Conservation (phyloP, 2,113 vertebrate species). For the Perognathus longimembris region DNA sequence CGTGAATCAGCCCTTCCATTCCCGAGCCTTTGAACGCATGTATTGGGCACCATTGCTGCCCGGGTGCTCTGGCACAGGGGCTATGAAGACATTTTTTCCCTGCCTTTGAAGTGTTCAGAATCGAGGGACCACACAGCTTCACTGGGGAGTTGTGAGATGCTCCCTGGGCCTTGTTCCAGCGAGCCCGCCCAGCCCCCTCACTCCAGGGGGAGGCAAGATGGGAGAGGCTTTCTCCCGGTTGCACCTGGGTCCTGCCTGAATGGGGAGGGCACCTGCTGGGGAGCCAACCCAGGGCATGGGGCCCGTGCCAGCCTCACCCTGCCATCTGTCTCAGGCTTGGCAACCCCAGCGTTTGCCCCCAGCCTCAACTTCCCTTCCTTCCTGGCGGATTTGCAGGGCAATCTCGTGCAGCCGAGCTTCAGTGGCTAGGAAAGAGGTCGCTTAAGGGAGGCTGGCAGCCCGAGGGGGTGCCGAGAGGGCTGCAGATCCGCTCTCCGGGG, state of each 20-base stretch:
- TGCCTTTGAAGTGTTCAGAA: neutral
- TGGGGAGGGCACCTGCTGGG: neutral
- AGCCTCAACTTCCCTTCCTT: neutral
- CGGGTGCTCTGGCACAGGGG: neutral
- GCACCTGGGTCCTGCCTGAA: too few relatives aligned
- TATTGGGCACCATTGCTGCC: neutral
- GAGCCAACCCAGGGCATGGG: neutral
- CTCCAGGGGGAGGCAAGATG: too few relatives aligned
- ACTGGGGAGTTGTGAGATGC: too few relatives aligned
- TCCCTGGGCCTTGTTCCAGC: too few relatives aligned
- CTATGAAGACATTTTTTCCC: neutral
- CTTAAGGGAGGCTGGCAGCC: constrained; percentile 52
- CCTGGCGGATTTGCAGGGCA: constrained; percentile 46
- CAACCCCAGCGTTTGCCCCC: neutral
- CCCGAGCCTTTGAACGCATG: neutral
- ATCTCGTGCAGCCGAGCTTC: neutral
- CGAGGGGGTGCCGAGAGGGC: neutral
- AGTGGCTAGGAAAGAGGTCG: constrained; percentile 58
- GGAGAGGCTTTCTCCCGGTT: too few relatives aligned
- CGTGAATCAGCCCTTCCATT: neutral
- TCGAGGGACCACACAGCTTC: neutral
- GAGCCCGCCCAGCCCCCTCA: too few relatives aligned
- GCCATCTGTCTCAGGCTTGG: neutral
- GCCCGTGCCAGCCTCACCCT: too few relatives aligned
- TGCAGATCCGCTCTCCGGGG: constrained; percentile 31